phyloP scores from a whole-genome alignment of 2,797 vertebrate species.

The Pseudopleuronectes americanus region DNA sequence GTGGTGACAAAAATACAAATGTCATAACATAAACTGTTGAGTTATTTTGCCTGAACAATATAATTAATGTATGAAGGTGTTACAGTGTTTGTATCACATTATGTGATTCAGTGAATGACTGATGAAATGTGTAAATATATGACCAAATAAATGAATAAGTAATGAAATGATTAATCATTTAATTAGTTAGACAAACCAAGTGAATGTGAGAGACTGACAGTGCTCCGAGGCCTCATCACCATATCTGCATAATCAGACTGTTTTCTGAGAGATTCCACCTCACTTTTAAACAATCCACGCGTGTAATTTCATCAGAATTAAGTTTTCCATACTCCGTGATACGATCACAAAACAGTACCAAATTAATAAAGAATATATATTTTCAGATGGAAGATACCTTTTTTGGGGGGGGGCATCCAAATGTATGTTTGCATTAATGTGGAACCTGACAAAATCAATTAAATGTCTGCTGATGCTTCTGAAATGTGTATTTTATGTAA shows the following conservation, averaged over 20 bases:
- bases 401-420: fast-evolving
- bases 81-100: constrained; percentile 64
- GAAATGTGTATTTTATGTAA: no score
- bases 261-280: constrained; percentile 20
- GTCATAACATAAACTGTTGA: constrained; percentile 19
- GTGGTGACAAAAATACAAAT: background rate
- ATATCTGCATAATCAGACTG: constrained; percentile 59
- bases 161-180: constrained; percentile 72
- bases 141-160: constrained; percentile 71
- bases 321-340: background rate
- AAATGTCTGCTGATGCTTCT: no score
- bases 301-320: constrained; percentile 2
- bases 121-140: constrained; percentile 66
- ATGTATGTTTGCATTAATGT: no score
- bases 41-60: constrained; percentile 27
- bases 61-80: constrained; percentile 56
- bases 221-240: constrained; percentile 53
- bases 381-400: background rate
- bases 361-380: background rate
- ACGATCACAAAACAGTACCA: background rate
- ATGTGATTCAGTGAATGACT: constrained; percentile 69
- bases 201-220: constrained; percentile 41
- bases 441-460: no score
- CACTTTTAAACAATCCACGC: background rate
- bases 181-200: constrained; percentile 70